These are phyloP conservation scores for Dendrocincla fuliginosa DNA, from an alignment of 2,797 vertebrate genomes.

Conservation along the genomic window DNA sequence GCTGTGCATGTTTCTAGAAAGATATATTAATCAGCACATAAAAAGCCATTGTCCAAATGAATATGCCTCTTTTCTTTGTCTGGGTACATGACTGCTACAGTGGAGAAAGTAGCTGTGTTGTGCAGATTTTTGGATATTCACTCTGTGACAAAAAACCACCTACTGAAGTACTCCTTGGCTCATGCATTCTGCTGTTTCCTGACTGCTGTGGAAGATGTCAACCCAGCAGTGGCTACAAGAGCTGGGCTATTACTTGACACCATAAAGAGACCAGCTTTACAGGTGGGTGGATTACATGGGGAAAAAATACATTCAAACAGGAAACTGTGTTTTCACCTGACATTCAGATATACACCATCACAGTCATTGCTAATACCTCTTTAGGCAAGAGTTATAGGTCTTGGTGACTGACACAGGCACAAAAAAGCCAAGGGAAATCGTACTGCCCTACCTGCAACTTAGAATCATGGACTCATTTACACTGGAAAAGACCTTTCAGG, in stretches of 20 bases:
- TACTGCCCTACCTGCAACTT: neutral
- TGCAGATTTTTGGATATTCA: constrained; percentile 97
- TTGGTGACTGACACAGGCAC: neutral
- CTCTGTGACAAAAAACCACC: constrained; percentile 95
- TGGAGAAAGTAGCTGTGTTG: constrained; percentile 95
- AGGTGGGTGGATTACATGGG: constrained; percentile 76
- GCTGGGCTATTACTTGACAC: constrained; percentile 94
- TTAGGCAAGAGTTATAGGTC: neutral
- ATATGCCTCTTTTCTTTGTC: neutral
- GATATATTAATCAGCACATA: neutral
- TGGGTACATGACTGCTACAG: constrained; percentile 71
- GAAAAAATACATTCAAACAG: neutral
- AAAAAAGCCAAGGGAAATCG: neutral
- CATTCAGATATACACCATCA: neutral
- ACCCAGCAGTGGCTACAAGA: constrained; percentile 95
- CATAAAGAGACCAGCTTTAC: constrained; percentile 93
- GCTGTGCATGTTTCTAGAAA: neutral
- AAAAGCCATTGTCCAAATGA: neutral
- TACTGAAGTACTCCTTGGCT: constrained; percentile 94
- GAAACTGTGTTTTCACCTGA: neutral
- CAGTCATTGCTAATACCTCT: neutral
- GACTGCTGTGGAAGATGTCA: constrained; percentile 96
- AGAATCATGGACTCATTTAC: neutral
- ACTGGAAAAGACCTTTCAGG: neutral
- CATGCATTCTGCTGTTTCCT: constrained; percentile 98